Percentiles rank a stretch among this genome's conserved stretches.
Conservation (phyloP, 1,140 invertebrate species). For the Vanessa tameamea region DNA sequence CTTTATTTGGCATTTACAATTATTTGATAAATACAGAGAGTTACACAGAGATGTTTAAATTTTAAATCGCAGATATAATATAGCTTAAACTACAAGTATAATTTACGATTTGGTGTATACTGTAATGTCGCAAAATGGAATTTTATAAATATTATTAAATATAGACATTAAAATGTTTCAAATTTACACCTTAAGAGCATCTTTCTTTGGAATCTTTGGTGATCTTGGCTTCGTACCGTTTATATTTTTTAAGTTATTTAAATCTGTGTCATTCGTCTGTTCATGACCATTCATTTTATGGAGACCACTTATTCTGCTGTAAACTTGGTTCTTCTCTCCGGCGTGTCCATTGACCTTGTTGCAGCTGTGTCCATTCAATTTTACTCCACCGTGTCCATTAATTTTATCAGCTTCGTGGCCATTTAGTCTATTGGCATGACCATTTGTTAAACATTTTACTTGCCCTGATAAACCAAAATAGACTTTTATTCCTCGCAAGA, state of each 20-base stretch:
- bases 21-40: conserved; percentile 51
- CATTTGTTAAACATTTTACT: conserved; percentile 59
- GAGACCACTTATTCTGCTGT: conserved; percentile 31
- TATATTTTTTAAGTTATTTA: conserved; percentile 48
- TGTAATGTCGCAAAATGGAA: conserved; percentile 66
- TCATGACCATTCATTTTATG: conserved; percentile 39
- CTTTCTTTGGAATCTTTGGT: conserved; percentile 74
- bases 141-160: conserved; percentile 54
- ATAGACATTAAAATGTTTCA: conserved; percentile 43
- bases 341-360: conserved; percentile 34
- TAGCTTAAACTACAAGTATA: conserved; percentile 30
- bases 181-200: conserved; percentile 66
- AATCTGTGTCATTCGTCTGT: conserved; percentile 38
- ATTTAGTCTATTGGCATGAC: conserved; percentile 49
- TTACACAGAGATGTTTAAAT: conserved; percentile 33
- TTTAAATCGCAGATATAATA: conserved; percentile 15
- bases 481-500: conserved; percentile 48
- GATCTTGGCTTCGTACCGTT: conserved; percentile 59
- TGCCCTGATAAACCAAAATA: conserved; percentile 67
- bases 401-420: conserved; percentile 46
- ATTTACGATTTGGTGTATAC: conserved; percentile 57
- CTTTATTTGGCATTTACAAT: conserved; percentile 70
- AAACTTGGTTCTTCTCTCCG: conserved; percentile 31
- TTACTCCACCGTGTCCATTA: conserved; percentile 40
- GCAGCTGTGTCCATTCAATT: conserved; percentile 37